Evolutionary conservation across 2,113 vertebrate species (phyloP), one percentile per base, ranked within the genome.

Genomic region (Prunella himalayana): DNA sequence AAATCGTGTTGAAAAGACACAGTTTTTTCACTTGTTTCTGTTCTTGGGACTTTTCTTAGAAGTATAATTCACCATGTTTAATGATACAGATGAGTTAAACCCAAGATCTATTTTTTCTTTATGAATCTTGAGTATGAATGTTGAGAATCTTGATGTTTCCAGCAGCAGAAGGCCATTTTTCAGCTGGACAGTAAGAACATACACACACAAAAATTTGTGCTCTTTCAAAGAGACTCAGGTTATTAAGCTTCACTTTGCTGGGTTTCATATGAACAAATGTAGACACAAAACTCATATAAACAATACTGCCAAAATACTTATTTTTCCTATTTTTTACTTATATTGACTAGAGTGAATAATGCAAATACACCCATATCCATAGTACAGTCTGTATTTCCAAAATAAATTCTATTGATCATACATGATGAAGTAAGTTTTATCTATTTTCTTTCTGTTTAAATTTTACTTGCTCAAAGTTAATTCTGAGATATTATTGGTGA

Each of bases 121-220:
- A 57, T 61, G 12, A 85, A 63, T 49, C 17, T 53, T 33, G 31
- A 76, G 18, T 53, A 57, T 61, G 12, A 85, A 63, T 49, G 15
- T 53, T 33, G 13, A 22, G 31, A 45, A 45, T 20, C 44, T 53
- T 79, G 78, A 45, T 61, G 6, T 47, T 68, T 60, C 37, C 37
- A 79, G 71, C 11, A 63, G 13, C 12, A 72, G 41, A 15, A 86
- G 14, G 28, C 51, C 0, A 49, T 81, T 72, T 94, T 90, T 82
- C 41, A 60, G 8, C 18, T 70, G 15, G 7, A 56, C 22, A 41
- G 0, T 71, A 76, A 71, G 18, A 72, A 59, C 7, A 44, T 11
- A 28, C 31, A 35, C 11, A 17, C 10, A 66, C 4, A 63, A 0
- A 4, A 28, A 3, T 51, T 33, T 60, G 10, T 44, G 7, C 4